Evolutionary conservation across 2,797 vertebrate genomes (phyloP).

Genomic region (Myotis findleyi): DNA sequence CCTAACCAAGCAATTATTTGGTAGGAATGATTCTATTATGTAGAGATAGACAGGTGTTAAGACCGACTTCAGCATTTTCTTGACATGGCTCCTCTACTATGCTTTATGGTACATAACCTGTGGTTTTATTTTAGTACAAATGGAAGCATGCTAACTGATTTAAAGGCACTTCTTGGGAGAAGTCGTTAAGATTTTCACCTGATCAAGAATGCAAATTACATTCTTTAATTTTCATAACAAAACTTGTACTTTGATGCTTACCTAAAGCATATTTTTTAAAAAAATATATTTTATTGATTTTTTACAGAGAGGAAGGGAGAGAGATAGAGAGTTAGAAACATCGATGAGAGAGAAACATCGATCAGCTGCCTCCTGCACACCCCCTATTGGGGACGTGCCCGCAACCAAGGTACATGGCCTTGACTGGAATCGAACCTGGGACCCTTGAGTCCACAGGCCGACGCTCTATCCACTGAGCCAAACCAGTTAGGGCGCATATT

Average conservation of each 20-base stretch:
- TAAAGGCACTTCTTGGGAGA: background rate
- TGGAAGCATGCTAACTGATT: background rate
- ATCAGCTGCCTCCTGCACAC: too few species aligned
- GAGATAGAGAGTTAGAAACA: too few species aligned
- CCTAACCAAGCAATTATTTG: background rate
- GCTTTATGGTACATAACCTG: background rate
- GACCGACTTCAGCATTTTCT: background rate
- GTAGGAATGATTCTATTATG: background rate
- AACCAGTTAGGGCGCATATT: too few species aligned
- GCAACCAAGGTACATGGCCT: too few species aligned
- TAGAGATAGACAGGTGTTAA: background rate
- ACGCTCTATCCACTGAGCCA: too few species aligned
- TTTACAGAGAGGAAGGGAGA: too few species aligned
- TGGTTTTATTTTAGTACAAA: background rate
- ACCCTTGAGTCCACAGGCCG: too few species aligned
- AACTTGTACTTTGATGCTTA: background rate
- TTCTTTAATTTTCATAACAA: background rate
- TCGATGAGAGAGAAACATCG: too few species aligned
- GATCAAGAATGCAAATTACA: background rate
- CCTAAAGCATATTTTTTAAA: background rate
- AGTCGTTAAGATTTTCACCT: background rate
- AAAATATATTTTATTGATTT: too few species aligned
- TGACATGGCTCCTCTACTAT: background rate
- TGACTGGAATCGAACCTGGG: too few species aligned
- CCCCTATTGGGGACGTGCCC: too few species aligned